Evolutionary conservation across 2,113 vertebrate genomes (phyloP).

Genomic region (Sarotherodon lohbergeri): DNA sequence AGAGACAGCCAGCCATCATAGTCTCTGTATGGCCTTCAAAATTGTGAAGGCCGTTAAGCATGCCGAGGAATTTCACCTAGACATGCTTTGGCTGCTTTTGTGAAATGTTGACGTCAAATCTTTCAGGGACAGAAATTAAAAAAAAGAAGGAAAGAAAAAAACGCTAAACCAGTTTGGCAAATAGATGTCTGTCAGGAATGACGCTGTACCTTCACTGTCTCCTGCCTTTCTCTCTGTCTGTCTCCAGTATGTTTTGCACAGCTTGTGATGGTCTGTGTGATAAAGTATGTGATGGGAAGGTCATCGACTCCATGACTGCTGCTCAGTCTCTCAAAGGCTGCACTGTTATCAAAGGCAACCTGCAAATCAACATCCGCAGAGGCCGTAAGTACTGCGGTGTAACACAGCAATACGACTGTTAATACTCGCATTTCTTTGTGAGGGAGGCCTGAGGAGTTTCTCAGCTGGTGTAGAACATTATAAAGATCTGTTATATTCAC

Average conservation of each 20-base stretch:
- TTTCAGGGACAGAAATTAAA: neutral
- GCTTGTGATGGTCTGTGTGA: constrained; percentile 93
- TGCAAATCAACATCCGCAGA: constrained; percentile 94
- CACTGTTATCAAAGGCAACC: constrained; percentile 91
- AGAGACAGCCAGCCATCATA: neutral
- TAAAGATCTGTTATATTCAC: neutral
- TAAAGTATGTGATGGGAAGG: constrained; percentile 87
- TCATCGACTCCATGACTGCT: constrained; percentile 91
- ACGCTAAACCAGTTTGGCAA: rapidly evolving
- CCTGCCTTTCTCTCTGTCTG: neutral
- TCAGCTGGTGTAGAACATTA: neutral
- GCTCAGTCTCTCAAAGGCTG: constrained; percentile 94
- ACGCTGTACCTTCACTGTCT: neutral
- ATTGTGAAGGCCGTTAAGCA: neutral
- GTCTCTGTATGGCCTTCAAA: neutral
- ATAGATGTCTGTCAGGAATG: neutral
- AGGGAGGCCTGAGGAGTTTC: neutral
- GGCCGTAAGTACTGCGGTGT: constrained; percentile 84
- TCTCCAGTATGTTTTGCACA: constrained; percentile 87
- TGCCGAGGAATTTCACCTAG: neutral
- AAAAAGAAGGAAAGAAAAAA: neutral
- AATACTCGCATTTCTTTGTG: neutral
- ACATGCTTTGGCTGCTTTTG: neutral
- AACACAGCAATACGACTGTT: neutral
- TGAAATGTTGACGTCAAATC: neutral